Percentiles rank a stretch among this genome's conserved stretches.
phyloP scores from a whole-genome alignment of 2,113 vertebrate species.

The Progne subis region DNA sequence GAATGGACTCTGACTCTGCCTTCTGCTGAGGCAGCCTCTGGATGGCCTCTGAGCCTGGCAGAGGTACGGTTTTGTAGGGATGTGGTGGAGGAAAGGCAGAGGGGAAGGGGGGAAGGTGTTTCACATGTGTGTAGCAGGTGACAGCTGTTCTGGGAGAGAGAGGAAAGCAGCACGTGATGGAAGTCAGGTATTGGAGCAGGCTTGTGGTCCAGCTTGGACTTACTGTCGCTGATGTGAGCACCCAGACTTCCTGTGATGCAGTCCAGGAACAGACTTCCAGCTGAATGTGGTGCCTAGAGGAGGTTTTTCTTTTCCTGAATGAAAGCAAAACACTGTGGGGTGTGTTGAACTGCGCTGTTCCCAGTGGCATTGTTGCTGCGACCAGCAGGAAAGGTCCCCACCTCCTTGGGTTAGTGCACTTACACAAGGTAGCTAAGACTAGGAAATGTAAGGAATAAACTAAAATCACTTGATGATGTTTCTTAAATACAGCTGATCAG shows the following conservation, averaged over 20 bases:
- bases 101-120: too few species aligned
- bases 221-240: neutral
- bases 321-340: accelerated
- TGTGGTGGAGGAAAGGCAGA: accelerated
- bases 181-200: neutral
- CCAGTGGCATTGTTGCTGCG: neutral
- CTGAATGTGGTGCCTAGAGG: neutral
- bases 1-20: neutral
- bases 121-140: neutral
- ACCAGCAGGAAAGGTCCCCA: neutral
- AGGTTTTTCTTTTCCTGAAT: neutral
- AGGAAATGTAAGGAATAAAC: neutral
- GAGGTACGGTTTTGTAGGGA: accelerated
- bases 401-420: too few species aligned
- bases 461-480: neutral
- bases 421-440: neutral
- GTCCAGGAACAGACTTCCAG: neutral
- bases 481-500: neutral
- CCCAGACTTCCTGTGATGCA: neutral
- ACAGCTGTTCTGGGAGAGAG: too few species aligned
- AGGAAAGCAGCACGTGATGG: accelerated
- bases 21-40: neutral
- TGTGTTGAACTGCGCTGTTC: neutral
- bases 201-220: neutral
- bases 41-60: neutral